Conservation (phyloP, 2,113 vertebrate genomes). For the Nycticorax nycticorax region DNA sequence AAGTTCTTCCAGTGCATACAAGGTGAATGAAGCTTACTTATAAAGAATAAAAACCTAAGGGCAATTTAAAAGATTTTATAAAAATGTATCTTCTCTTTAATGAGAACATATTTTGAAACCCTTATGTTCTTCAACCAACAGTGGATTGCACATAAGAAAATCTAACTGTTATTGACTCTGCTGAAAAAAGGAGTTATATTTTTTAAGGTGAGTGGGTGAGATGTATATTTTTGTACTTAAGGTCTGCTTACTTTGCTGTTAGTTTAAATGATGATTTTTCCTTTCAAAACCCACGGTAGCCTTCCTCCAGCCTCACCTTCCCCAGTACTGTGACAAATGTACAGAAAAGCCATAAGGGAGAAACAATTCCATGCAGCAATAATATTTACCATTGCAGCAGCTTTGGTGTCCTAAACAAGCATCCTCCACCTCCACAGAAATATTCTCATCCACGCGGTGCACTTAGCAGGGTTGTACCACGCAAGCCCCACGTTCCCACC, state of each 20-base stretch:
- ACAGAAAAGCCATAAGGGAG: neutral
- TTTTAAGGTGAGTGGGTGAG: neutral
- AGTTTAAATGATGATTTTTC: neutral
- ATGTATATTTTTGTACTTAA: neutral
- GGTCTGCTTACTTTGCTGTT: neutral
- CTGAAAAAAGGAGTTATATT: neutral
- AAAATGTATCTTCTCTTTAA: neutral
- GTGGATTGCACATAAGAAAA: neutral
- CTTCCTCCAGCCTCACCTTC: neutral
- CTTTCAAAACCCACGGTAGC: neutral
- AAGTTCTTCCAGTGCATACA: neutral
- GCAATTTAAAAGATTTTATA: neutral
- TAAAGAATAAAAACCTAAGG: neutral
- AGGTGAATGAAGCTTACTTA: neutral
- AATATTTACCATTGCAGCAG: neutral
- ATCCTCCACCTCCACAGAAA: neutral
- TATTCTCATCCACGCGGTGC: neutral
- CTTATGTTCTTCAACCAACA: neutral
- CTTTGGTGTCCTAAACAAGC: neutral
- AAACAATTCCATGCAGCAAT: neutral
- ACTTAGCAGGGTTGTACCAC: neutral
- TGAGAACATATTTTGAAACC: neutral
- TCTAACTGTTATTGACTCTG: neutral
- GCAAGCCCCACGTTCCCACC: accelerated
- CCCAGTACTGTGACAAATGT: neutral